Conservation (phyloP, 2,113 vertebrate species). For the Cyphomyrus discorhynchus region DNA sequence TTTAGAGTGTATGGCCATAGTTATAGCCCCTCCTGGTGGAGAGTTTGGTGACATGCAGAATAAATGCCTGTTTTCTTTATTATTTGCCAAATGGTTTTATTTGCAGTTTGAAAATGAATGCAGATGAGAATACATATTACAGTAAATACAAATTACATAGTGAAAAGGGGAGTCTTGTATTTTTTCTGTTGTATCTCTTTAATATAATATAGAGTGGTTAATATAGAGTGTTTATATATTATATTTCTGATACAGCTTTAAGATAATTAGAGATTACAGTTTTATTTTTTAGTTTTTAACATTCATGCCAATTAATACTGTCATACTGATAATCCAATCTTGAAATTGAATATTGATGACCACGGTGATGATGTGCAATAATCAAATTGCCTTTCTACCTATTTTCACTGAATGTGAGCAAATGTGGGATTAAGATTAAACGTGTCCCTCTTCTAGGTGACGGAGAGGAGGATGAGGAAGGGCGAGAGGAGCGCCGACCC, state of each 20-base stretch:
- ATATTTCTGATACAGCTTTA: neutral
- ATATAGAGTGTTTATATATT: neutral
- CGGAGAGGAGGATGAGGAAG: constrained; percentile 68
- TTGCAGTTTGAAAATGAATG: neutral
- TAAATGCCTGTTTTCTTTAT: neutral
- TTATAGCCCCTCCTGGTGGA: constrained; percentile 20
- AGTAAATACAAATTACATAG: neutral
- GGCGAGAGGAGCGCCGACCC: constrained; percentile 70
- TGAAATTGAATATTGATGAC: neutral
- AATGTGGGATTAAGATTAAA: neutral
- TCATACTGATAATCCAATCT: neutral
- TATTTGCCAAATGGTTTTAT: neutral
- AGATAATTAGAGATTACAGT: neutral
- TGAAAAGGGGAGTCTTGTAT: neutral
- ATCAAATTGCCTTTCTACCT: neutral
- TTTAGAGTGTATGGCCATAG: neutral
- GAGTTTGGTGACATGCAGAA: neutral
- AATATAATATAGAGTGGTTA: neutral
- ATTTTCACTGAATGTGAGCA: neutral
- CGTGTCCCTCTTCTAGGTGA: constrained; percentile 49
- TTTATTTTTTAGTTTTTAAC: neutral
- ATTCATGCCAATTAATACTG: neutral
- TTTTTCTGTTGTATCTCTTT: neutral
- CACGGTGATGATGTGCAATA: neutral
- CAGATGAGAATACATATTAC: neutral